phyloP scores from a whole-genome alignment of 2,888 invertebrate species.

The Epinotia brunnichana region DNA sequence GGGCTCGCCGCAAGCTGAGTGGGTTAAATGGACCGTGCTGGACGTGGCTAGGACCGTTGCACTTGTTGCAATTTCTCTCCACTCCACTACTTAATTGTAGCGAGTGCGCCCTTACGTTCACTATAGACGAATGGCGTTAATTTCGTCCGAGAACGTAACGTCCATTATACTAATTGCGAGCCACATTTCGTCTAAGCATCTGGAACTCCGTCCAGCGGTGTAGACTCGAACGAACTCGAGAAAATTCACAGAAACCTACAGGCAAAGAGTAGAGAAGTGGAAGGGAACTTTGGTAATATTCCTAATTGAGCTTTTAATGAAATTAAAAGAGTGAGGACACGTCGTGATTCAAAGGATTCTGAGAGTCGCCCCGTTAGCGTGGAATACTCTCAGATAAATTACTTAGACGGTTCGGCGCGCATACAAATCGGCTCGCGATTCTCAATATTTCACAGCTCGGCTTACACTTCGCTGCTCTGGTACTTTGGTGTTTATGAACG shows the following conservation, averaged over 20 bases:
- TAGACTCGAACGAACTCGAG: constrained; percentile 75
- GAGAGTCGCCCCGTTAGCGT: constrained; percentile 64
- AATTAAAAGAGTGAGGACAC: constrained; percentile 80
- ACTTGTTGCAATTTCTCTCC: constrained; percentile 80
- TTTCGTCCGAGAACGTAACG: constrained; percentile 73
- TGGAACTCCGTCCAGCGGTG: constrained; percentile 72
- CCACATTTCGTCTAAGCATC: constrained; percentile 80
- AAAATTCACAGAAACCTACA: constrained; percentile 73
- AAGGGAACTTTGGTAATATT: constrained; percentile 78
- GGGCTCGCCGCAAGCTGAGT: constrained; percentile 67
- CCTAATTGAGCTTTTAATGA: constrained; percentile 83
- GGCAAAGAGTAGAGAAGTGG: constrained; percentile 75
- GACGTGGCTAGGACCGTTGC: constrained; percentile 70
- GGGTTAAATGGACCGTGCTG: constrained; percentile 79
- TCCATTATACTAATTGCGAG: constrained; percentile 83
- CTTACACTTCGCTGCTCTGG: constrained; percentile 55
- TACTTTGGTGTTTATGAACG: constrained; percentile 28
- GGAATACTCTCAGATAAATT: constrained; percentile 80
- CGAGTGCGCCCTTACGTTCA: constrained; percentile 72
- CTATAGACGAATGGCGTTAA: constrained; percentile 78
- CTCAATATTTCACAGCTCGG: constrained; percentile 77
- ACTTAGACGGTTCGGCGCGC: constrained; percentile 74
- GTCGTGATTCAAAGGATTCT: constrained; percentile 68
- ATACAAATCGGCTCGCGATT: constrained; percentile 77
- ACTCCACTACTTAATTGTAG: constrained; percentile 75